phyloP scores from a whole-genome alignment of 2,797 vertebrate genomes.

The Cossypha polioptera region DNA sequence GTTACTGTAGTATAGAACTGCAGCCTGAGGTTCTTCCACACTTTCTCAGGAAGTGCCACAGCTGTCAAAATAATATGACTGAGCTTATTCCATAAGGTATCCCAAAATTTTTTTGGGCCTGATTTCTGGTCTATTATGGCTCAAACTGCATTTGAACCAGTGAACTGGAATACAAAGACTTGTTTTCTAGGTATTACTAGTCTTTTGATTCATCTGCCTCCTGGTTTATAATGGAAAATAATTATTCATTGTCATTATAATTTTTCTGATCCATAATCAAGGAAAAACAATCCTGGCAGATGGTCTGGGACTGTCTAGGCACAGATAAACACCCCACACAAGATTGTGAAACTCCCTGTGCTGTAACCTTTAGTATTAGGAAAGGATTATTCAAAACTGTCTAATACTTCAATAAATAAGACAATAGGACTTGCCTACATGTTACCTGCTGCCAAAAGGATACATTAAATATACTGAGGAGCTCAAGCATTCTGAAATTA shows the following conservation, averaged over 20 bases:
- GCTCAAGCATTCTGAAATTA: background rate
- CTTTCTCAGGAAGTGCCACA: background rate
- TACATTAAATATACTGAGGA: background rate
- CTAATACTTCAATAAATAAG: background rate
- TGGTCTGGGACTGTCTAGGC: background rate
- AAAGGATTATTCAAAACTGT: background rate
- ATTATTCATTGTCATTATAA: constrained; percentile 23
- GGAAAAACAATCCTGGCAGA: constrained; percentile 34
- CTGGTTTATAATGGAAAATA: background rate
- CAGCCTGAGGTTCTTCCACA: background rate
- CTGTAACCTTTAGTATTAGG: background rate
- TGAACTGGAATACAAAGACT: background rate
- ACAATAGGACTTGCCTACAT: background rate
- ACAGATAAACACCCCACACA: background rate
- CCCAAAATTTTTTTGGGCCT: background rate
- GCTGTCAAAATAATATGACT: background rate
- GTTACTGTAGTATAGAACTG: background rate
- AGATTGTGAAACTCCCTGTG: background rate
- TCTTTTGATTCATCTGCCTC: background rate
- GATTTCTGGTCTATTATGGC: background rate
- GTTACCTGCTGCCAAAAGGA: background rate
- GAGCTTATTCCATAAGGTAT: background rate
- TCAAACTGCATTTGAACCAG: background rate
- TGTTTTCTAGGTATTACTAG: background rate
- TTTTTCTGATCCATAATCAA: constrained; percentile 46